Percentiles rank a stretch among this genome's conserved stretches.
These are phyloP conservation scores for Agelas oroides DNA, from an alignment of 37 sponge, comb jelly and placozoan genomes.

Conservation along the genomic window DNA sequence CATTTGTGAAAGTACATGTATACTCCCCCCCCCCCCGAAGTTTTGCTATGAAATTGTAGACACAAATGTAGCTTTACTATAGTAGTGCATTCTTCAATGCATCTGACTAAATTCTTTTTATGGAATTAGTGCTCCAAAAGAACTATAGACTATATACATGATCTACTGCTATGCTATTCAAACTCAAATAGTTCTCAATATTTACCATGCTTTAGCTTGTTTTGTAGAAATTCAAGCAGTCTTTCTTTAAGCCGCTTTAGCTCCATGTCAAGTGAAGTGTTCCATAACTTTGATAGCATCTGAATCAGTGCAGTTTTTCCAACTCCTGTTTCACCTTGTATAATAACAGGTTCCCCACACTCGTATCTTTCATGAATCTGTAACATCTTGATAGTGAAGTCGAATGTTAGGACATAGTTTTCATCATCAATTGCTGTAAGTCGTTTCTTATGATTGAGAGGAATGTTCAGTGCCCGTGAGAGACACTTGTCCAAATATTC, in stretches of 20 bases:
- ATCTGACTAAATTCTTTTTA: too few species aligned
- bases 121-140: too few species aligned
- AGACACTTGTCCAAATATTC: conserved; percentile 56
- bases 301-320: conserved; percentile 79
- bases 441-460: conserved; percentile 13
- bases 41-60: too few species aligned
- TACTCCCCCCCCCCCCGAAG: too few species aligned
- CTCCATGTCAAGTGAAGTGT: not conserved
- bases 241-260: conserved; percentile 10
- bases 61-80: too few species aligned
- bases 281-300: conserved; percentile 75
- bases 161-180: too few species aligned
- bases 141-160: too few species aligned
- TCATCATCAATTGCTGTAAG: conserved; percentile 62
- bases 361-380: conserved; percentile 40
- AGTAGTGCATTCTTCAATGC: too few species aligned
- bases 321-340: conserved; percentile 88
- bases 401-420: conserved; percentile 75
- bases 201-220: not conserved
- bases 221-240: conserved; percentile 23
- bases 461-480: conserved; percentile 57
- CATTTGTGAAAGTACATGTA: too few species aligned
- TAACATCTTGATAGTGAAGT: conserved; percentile 64
- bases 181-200: too few species aligned
- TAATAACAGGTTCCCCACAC: conserved; percentile 85